phyloP scores from a whole-genome alignment of 2,888 invertebrate genomes.

The Diplolepis rosae region DNA sequence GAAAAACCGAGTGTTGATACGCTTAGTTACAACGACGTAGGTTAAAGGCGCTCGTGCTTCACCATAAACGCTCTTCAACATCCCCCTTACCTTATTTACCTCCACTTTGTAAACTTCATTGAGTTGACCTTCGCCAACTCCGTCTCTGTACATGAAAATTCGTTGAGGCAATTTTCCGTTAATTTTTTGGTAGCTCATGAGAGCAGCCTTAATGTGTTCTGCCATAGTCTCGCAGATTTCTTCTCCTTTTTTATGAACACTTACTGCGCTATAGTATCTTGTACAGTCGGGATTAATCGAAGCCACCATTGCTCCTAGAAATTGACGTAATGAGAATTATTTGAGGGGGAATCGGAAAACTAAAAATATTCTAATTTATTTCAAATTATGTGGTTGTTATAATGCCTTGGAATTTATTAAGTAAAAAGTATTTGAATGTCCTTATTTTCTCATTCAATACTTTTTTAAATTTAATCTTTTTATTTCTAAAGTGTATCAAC shows the following conservation, averaged over 20 bases:
- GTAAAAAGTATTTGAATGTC: too few relatives aligned
- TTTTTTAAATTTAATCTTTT: too few relatives aligned
- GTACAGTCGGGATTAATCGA: conserved; percentile 77
- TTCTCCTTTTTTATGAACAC: conserved; percentile 83
- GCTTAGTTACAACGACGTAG: conserved; percentile 87
- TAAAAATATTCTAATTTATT: too few relatives aligned
- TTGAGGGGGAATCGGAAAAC: too few relatives aligned
- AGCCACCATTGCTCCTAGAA: conserved; percentile 84
- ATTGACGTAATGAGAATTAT: neutral
- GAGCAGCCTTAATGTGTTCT: conserved; percentile 77
- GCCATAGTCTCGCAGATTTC: conserved; percentile 86
- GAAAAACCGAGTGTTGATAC: conserved; percentile 87
- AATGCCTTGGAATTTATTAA: too few relatives aligned
- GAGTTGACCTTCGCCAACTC: conserved; percentile 94
- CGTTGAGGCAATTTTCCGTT: conserved; percentile 78
- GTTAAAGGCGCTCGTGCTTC: neutral
- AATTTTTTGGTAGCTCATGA: conserved; percentile 59
- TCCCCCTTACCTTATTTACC: conserved; percentile 77
- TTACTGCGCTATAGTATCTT: conserved; percentile 83
- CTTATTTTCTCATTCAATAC: too few relatives aligned
- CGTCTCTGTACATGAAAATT: conserved; percentile 91
- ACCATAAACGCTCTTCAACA: conserved; percentile 76
- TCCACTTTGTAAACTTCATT: conserved; percentile 85
- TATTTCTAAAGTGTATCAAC: too few relatives aligned
- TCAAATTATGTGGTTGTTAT: too few relatives aligned